Evolutionary conservation across 2,113 vertebrate species (phyloP).

Genomic region (Pagrus major): DNA sequence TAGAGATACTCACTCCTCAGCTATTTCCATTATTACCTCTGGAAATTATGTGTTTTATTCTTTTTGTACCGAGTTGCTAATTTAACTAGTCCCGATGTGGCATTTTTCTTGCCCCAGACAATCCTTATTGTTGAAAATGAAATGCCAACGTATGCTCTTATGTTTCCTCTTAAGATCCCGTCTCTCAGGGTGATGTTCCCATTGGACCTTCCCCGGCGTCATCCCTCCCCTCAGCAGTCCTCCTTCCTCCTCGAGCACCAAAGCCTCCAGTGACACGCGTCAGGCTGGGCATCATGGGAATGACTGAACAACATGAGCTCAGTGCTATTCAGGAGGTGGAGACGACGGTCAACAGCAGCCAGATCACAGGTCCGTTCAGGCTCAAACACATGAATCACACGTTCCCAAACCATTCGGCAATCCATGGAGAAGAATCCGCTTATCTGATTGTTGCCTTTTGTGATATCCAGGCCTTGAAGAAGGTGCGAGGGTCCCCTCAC

Average conservation of each 20-base stretch:
- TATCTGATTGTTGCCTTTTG: not conserved
- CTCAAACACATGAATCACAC: not conserved
- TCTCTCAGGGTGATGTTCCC: not conserved
- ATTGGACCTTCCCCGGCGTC: not conserved
- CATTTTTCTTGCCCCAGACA: too few species aligned
- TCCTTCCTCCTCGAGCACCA: constrained; percentile 69
- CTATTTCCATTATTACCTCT: too few species aligned
- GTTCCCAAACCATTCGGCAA: fast-evolving
- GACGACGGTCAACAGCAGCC: constrained; percentile 81
- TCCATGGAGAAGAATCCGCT: not conserved
- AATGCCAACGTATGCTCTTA: too few species aligned
- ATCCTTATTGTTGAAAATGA: too few species aligned
- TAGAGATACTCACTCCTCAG: too few species aligned
- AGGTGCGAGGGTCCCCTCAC: not conserved
- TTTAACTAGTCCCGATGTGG: too few species aligned
- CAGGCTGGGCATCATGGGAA: constrained; percentile 75
- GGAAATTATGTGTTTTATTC: too few species aligned
- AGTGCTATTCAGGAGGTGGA: constrained; percentile 93
- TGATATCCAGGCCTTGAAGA: constrained; percentile 37
- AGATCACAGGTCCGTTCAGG: constrained; percentile 82
- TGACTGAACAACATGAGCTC: constrained; percentile 89
- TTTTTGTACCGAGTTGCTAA: too few species aligned
- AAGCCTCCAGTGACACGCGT: constrained; percentile 89
- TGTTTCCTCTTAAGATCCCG: not conserved
- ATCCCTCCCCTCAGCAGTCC: not conserved